A percentile compares a stretch with the other conserved stretches of the same genome.
Conservation (phyloP, 2,888 invertebrate genomes). For the Lycia hirtaria region DNA sequence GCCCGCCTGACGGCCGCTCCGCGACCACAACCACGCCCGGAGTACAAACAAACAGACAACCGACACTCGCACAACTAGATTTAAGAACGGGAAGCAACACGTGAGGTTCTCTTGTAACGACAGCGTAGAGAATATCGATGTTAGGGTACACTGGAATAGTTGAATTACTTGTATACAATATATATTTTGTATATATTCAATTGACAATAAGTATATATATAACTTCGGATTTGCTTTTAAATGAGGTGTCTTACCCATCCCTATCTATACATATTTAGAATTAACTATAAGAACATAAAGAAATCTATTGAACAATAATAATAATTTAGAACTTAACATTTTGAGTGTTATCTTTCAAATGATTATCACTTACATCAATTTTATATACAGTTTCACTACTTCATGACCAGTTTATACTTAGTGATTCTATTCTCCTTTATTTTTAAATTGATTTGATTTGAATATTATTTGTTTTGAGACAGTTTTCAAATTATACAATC, state of each 20-base stretch:
- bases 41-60: slow-evolving; percentile 15
- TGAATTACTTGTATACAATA: slow-evolving; percentile 22
- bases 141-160: slow-evolving; percentile 41
- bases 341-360: too few species aligned
- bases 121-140: slow-evolving; percentile 50
- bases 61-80: slow-evolving; percentile 15
- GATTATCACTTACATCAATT: too few species aligned
- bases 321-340: neutral
- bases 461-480: too few species aligned
- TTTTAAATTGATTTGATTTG: too few species aligned
- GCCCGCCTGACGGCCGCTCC: slow-evolving; percentile 61
- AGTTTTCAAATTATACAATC: too few species aligned
- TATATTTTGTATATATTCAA: neutral
- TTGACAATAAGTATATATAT: neutral
- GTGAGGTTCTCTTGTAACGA: slow-evolving; percentile 54
- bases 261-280: neutral
- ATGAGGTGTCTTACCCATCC: too few species aligned
- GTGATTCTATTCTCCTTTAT: too few species aligned
- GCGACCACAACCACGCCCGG: slow-evolving; percentile 37
- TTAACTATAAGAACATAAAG: neutral
- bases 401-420: too few species aligned
- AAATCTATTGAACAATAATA: neutral
- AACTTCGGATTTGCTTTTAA: too few species aligned
- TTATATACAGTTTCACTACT: too few species aligned
- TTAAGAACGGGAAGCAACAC: slow-evolving; percentile 41